Evolutionary conservation across 2,113 vertebrate species (phyloP).

Genomic region (Trichechus manatus): DNA sequence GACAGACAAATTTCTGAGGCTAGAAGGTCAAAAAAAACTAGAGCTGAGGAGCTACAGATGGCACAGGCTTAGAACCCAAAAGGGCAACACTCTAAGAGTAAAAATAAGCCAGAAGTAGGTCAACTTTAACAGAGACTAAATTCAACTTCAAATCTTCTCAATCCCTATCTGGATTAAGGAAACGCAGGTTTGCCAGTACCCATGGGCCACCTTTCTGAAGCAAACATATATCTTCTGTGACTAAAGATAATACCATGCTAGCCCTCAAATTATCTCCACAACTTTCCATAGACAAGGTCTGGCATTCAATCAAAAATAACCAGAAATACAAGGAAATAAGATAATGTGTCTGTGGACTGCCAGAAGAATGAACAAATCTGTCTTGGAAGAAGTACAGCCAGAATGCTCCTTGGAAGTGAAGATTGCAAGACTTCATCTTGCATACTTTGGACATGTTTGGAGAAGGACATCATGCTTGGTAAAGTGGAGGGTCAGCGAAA

Average conservation of each 20-base stretch:
- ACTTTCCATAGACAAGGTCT: not conserved
- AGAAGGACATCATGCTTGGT: too few species aligned
- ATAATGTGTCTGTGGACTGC: too few species aligned
- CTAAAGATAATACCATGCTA: not conserved
- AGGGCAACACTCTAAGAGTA: not conserved
- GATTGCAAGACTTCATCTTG: too few species aligned
- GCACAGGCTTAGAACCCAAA: not conserved
- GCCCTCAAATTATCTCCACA: not conserved
- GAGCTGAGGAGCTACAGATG: not conserved
- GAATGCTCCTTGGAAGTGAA: too few species aligned
- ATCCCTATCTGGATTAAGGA: not conserved
- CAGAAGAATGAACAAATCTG: too few species aligned
- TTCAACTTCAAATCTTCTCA: not conserved
- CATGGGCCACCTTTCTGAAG: not conserved
- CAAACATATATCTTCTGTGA: constrained; percentile 16
- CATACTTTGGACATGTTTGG: too few species aligned
- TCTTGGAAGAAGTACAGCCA: too few species aligned
- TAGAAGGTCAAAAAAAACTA: not conserved
- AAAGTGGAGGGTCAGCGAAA: too few species aligned
- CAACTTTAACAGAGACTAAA: not conserved
- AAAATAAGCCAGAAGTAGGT: not conserved
- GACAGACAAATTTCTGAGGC: not conserved
- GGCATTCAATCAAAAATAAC: constrained; percentile 30
- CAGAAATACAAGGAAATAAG: not conserved
- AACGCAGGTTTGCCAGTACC: not conserved